A percentile compares a stretch with the other conserved stretches of the same genome.
Conservation (phyloP, 2,113 vertebrate species). For the Meles meles region DNA sequence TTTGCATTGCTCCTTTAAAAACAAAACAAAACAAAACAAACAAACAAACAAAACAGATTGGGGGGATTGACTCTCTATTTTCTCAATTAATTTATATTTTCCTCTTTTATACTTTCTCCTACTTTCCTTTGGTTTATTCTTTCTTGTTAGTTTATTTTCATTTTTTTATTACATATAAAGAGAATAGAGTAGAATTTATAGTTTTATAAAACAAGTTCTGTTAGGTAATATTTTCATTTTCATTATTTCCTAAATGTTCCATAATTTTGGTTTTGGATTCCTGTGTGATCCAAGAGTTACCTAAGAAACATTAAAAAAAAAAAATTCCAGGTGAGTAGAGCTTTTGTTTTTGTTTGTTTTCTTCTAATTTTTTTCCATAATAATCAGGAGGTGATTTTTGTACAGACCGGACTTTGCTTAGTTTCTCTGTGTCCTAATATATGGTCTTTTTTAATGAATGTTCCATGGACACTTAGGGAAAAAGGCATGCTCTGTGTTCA, state of each 20-base stretch:
- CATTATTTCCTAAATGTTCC: neutral
- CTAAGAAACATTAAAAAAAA: neutral
- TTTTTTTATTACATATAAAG: neutral
- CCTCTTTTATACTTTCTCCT: neutral
- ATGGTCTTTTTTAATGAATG: neutral
- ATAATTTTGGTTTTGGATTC: neutral
- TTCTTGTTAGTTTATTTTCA: neutral
- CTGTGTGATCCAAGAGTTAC: neutral
- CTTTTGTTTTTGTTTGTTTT: neutral
- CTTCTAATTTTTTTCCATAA: neutral
- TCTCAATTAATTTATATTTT: neutral
- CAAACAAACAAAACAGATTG: neutral
- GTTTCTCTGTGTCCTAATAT: neutral
- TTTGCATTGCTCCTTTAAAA: neutral
- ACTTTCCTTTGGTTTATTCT: neutral
- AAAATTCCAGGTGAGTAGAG: neutral
- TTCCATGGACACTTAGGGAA: neutral
- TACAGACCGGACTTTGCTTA: neutral
- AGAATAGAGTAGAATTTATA: neutral
- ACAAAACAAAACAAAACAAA: neutral
- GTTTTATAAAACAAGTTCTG: neutral
- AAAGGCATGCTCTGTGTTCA: neutral
- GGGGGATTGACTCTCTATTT: neutral
- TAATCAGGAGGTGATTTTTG: neutral
- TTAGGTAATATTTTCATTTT: neutral